phyloP scores from a whole-genome alignment of 2,888 invertebrate genomes.

The Rambutsinella grinnellia region DNA sequence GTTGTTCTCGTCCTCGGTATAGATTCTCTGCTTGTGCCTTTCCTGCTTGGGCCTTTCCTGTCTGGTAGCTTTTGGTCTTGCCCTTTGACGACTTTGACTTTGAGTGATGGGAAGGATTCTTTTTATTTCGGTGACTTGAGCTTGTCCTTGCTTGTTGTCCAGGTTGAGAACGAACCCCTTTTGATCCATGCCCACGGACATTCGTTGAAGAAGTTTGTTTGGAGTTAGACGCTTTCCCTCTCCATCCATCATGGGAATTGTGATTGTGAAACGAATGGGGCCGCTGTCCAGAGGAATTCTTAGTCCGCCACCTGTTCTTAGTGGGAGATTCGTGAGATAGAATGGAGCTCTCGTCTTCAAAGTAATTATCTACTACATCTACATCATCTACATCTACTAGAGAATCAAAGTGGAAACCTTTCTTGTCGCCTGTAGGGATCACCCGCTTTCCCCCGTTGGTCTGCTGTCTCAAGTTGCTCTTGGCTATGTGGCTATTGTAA shows the following conservation, averaged over 20 bases:
- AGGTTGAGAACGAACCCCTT: constrained; percentile 44
- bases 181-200: constrained; percentile 49
- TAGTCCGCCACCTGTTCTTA: constrained; percentile 52
- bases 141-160: constrained; percentile 27
- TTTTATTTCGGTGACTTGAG: constrained; percentile 36
- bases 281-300: constrained; percentile 53
- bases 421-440: constrained; percentile 27
- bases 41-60: constrained; percentile 13
- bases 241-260: constrained; percentile 47
- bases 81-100: neutral
- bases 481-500: neutral
- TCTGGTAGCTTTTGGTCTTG: constrained; percentile 1
- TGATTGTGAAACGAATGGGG: constrained; percentile 56
- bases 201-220: constrained; percentile 48
- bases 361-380: constrained; percentile 15
- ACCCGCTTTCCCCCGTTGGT: constrained; percentile 16
- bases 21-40: neutral
- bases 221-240: constrained; percentile 30
- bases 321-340: constrained; percentile 23
- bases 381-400: constrained; percentile 38
- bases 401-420: constrained; percentile 49
- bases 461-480: constrained; percentile 9
- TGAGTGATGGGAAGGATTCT: neutral
- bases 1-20: constrained; percentile 23
- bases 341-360: constrained; percentile 21